A percentile compares a stretch with the other conserved stretches of the same genome.
These are phyloP conservation scores for Catharus bicknelli DNA, from an alignment of 2,113 vertebrate genomes.

Conservation along the genomic window DNA sequence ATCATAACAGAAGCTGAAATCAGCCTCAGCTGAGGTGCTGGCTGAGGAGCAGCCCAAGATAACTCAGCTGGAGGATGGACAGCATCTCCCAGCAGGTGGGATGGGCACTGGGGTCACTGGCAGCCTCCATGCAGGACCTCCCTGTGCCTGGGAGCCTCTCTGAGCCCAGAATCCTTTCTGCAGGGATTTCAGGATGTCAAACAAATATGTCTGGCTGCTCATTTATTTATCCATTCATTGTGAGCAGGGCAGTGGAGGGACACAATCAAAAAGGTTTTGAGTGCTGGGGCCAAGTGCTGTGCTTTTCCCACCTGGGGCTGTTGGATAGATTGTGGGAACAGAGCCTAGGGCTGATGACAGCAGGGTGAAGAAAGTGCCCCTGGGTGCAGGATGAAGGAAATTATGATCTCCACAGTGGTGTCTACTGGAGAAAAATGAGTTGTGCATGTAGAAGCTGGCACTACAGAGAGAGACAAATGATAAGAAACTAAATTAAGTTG, in stretches of 20 bases:
- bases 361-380: not conserved
- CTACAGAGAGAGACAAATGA: not conserved
- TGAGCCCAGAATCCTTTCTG: not conserved
- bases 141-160: not conserved
- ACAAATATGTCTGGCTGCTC: not conserved
- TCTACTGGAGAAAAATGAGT: not conserved
- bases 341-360: not conserved
- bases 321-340: not conserved
- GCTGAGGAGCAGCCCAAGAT: not conserved
- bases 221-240: not conserved
- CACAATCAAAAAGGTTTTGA: not conserved
- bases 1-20: not conserved
- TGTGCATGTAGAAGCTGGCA: not conserved
- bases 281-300: not conserved
- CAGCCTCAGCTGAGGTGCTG: not conserved
- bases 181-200: not conserved
- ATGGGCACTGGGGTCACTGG: not conserved
- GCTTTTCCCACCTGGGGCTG: not conserved
- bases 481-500: not conserved
- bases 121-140: accelerated
- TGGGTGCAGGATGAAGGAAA: not conserved
- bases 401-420: not conserved
- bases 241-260: not conserved
- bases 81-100: not conserved
- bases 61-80: not conserved